These are phyloP conservation scores for Latrodectus hesperus DNA, from an alignment of 2,888 invertebrate species.

Conservation along the genomic window DNA sequence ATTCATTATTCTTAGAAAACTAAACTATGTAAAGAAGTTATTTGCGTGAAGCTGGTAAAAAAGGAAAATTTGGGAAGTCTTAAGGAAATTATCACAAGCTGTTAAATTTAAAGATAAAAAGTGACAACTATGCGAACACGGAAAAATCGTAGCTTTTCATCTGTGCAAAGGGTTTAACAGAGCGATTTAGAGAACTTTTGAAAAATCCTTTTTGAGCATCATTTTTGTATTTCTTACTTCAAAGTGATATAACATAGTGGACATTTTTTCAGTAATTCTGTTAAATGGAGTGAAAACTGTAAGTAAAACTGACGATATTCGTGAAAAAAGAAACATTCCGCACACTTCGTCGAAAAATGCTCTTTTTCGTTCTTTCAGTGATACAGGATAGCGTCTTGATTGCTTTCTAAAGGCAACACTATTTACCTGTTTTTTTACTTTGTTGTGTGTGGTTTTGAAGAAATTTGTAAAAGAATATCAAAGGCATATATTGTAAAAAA, in stretches of 20 bases:
- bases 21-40: too few relatives aligned
- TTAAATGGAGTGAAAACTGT: conserved; percentile 59
- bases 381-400: conserved; percentile 30
- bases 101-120: too few relatives aligned
- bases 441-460: conserved; percentile 22
- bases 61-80: too few relatives aligned
- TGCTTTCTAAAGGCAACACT: conserved; percentile 27
- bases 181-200: conserved; percentile 41
- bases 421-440: conserved; percentile 24
- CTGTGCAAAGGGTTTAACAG: conserved; percentile 25
- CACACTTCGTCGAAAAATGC: conserved; percentile 36
- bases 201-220: conserved; percentile 19
- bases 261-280: conserved; percentile 41
- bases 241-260: conserved; percentile 42
- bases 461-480: conserved; percentile 22
- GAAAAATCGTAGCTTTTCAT: conserved; percentile 8
- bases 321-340: conserved; percentile 15
- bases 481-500: conserved; percentile 8
- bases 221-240: conserved; percentile 47
- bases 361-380: conserved; percentile 28
- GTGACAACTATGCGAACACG: too few relatives aligned
- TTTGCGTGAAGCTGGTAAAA: too few relatives aligned
- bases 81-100: too few relatives aligned
- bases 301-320: conserved; percentile 51
- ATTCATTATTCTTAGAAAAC: too few relatives aligned